Evolutionary conservation across 30 jellyfish, hydroid and myxozoan species (phyloP).

Genomic region (Aurelia coerulea): DNA sequence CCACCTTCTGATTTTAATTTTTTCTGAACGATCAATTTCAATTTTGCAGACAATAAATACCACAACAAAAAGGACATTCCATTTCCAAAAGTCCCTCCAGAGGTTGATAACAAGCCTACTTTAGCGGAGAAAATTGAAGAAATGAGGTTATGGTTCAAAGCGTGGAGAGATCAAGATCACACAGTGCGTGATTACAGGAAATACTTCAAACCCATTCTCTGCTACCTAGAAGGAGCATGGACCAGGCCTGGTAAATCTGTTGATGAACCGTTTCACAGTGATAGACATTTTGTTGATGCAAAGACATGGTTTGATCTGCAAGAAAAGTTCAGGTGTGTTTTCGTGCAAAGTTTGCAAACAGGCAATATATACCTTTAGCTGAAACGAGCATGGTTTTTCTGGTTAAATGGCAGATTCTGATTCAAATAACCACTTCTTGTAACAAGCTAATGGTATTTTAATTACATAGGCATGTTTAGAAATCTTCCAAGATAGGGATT

Average conservation of each 20-base stretch:
- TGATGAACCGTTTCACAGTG: slow-evolving; percentile 94
- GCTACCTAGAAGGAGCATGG: slow-evolving; percentile 98
- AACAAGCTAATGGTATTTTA: no score
- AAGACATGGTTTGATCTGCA: slow-evolving; percentile 87
- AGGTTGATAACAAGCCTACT: slow-evolving; percentile 16
- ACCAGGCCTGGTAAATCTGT: slow-evolving; percentile 69
- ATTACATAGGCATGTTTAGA: no score
- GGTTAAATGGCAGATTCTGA: no score
- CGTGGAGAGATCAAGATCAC: slow-evolving; percentile 86
- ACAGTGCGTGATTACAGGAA: slow-evolving; percentile 81
- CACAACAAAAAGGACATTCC: slow-evolving; percentile 67
- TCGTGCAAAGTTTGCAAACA: no score
- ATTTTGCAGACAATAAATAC: slow-evolving; percentile 23
- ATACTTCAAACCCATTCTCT: slow-evolving; percentile 82
- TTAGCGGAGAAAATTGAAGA: slow-evolving; percentile 69
- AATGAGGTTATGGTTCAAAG: slow-evolving; percentile 94
- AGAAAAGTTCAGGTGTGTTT: slow-evolving; percentile 56
- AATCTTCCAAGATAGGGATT: no score
- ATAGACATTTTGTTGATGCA: slow-evolving; percentile 91
- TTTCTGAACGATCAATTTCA: background rate
- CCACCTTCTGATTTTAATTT: no score
- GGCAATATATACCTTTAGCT: no score
- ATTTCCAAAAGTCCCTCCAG: slow-evolving; percentile 93
- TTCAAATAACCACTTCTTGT: no score
- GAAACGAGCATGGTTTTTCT: no score